Evolutionary conservation across 2,888 invertebrate genomes (phyloP).

Genomic region (Pammene fasciana): DNA sequence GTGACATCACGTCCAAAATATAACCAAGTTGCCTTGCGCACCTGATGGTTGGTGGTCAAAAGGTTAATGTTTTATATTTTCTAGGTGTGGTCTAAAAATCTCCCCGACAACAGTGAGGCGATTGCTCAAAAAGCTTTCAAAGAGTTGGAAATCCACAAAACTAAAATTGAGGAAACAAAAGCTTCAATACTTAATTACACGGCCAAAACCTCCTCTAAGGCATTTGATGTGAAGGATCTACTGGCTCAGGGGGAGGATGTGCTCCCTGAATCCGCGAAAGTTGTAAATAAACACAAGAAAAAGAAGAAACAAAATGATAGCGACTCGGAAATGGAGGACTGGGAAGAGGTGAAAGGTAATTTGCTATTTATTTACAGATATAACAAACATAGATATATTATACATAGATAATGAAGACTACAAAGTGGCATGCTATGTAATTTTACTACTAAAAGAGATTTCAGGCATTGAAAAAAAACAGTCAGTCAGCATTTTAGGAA

Average conservation of each 20-base stretch:
- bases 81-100: slow-evolving; percentile 70
- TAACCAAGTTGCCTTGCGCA: no score
- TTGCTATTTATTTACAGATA: neutral
- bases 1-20: no score
- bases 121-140: slow-evolving; percentile 79
- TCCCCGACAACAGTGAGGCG: slow-evolving; percentile 69
- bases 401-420: neutral
- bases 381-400: neutral
- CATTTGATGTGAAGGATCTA: slow-evolving; percentile 84
- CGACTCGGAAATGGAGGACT: slow-evolving; percentile 87
- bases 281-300: slow-evolving; percentile 56
- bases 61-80: slow-evolving; percentile 35
- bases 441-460: no score
- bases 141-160: slow-evolving; percentile 84
- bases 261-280: slow-evolving; percentile 49
- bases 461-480: no score
- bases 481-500: no score
- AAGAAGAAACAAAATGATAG: slow-evolving; percentile 66
- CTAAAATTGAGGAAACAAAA: slow-evolving; percentile 85
- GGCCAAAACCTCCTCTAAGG: slow-evolving; percentile 52
- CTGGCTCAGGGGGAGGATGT: slow-evolving; percentile 86
- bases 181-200: slow-evolving; percentile 80
- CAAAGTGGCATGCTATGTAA: no score
- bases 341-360: slow-evolving; percentile 89
- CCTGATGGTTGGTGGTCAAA: no score